A percentile compares a stretch with the other conserved stretches of the same genome.
phyloP scores from a whole-genome alignment of 1,140 invertebrate genomes.

The Pseudobourletiella spinata region DNA sequence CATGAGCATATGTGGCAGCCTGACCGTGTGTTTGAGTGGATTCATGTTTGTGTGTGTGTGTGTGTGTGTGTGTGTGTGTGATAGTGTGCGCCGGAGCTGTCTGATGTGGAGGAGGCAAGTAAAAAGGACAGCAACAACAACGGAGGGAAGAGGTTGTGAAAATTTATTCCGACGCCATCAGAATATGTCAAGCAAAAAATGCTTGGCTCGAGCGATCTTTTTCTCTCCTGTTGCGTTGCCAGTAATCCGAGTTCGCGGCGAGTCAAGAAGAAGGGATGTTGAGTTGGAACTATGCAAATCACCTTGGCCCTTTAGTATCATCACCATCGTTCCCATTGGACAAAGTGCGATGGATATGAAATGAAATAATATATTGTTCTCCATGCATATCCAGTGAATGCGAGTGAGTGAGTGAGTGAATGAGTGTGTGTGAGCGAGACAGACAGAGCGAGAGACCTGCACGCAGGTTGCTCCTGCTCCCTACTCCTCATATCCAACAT shows the following conservation, averaged over 20 bases:
- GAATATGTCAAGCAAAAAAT: constrained; percentile 30
- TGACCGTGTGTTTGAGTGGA: neutral
- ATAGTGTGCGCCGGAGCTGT: too few species aligned
- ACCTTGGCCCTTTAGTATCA: constrained; percentile 3
- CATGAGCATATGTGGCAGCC: neutral
- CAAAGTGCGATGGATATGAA: constrained; percentile 2
- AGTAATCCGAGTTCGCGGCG: constrained; percentile 17
- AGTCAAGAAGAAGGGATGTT: constrained; percentile 10
- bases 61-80: neutral
- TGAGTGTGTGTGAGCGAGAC: too few species aligned
- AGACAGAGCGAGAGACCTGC: too few species aligned
- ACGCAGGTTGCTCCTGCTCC: too few species aligned
- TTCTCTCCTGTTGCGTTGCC: constrained; percentile 27
- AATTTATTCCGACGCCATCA: constrained; percentile 32
- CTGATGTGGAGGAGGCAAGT: neutral
- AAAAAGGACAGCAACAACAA: constrained; percentile 15
- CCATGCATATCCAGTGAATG: too few species aligned
- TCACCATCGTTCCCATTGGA: constrained; percentile 2
- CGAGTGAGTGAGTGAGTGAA: too few species aligned
- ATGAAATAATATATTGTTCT: neutral
- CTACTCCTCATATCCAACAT: too few species aligned
- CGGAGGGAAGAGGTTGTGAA: constrained; percentile 27
- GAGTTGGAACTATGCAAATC: constrained; percentile 24
- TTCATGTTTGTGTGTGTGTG: neutral
- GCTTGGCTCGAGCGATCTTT: constrained; percentile 32